These are phyloP conservation scores for Pollachius pollachius DNA, from an alignment of 2,113 vertebrate genomes.

Conservation along the genomic window DNA sequence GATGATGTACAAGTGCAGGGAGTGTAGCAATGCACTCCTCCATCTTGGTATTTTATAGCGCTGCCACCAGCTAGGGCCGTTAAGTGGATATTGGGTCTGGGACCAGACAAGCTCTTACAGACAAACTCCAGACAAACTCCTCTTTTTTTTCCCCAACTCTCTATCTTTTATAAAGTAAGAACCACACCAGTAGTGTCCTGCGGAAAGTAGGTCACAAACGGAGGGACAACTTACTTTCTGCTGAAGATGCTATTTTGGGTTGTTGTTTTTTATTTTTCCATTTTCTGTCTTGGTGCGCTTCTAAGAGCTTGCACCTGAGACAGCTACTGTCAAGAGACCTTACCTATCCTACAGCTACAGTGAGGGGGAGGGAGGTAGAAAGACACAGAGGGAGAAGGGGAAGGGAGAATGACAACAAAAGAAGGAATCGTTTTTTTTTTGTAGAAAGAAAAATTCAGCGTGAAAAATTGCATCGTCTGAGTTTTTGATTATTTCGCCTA, in stretches of 20 bases:
- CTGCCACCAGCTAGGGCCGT: too few species aligned
- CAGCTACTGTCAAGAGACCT: too few species aligned
- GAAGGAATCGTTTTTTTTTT: neutral
- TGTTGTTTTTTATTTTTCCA: conserved; percentile 10
- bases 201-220: conserved; percentile 59
- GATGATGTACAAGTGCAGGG: too few species aligned
- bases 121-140: too few species aligned
- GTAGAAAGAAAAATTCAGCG: neutral
- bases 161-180: conserved; percentile 41
- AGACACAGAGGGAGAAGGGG: conserved; percentile 7
- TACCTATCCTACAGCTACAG: neutral
- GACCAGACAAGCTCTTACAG: too few species aligned
- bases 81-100: too few species aligned
- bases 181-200: conserved; percentile 30
- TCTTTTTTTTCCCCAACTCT: too few species aligned
- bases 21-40: too few species aligned
- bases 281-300: too few species aligned
- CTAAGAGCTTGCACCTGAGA: too few species aligned
- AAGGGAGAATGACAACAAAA: neutral
- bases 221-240: conserved; percentile 27
- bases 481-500: neutral
- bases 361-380: conserved; percentile 1
- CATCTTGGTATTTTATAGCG: too few species aligned
- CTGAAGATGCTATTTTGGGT: too few species aligned
- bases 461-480: neutral